Evolutionary conservation across 1,140 invertebrate genomes (phyloP), one percentile per base, ranked within the genome.

Genomic region (Cotesia chilonis): DNA sequence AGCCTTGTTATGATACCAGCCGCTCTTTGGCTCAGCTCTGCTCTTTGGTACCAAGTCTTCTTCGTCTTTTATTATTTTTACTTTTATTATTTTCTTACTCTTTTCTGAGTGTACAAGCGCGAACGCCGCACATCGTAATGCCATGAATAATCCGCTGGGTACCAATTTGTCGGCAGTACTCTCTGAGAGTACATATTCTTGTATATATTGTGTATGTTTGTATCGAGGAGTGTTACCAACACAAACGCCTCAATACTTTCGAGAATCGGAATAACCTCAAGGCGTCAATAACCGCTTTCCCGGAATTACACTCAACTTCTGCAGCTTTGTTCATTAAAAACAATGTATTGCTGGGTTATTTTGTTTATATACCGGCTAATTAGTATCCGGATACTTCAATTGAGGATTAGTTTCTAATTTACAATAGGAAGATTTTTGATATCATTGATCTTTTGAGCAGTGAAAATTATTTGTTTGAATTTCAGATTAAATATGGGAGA

Each of bases 111-210:
- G 68, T 52, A 63, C 28, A 69, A 74, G 70, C 63, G 64, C 64
- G 71, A 74, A 70, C 63, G 64, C 64, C 73, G 66, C 72, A 74
- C 70, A 65, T 67, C 73, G 73, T 74, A 74, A 74, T 74, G 73
- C 52, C 68, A 74, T 74, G 73, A 74, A 74, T 74, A 74, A 74
- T 74, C 68, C 63, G 36, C 69, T 55, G 73, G 68, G 68, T 74
- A 74, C 73, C 73, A 74, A 74, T 74, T 74, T 74, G 73, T 66
- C 65, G 61, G 61, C 68, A 59, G 63, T 35, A 14, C 65, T 47
- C 41, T 47, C 41, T 47, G 6, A 47, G 41, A 47, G 41, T 47
- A 47, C 41, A 47, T 47, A 6, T 47, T 47, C 41, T 47, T 28
- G 28, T 28, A 67, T 66, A 67, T 69, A 20, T 68, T 54, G 17